Evolutionary conservation across 2,888 invertebrate genomes (phyloP).

Genomic region (Dynastes hyllus): DNA sequence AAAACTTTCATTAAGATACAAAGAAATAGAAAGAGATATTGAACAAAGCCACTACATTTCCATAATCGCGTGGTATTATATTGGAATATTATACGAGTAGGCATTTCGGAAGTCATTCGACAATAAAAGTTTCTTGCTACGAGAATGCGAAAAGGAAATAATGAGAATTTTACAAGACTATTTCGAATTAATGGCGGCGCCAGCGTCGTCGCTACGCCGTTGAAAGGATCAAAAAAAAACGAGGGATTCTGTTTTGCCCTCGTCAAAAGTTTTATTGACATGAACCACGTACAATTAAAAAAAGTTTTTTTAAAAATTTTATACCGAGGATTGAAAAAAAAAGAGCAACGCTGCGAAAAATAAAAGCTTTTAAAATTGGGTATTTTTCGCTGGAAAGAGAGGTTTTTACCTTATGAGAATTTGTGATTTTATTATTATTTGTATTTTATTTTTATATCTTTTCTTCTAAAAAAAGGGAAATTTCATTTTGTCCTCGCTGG

Average conservation of each 20-base stretch:
- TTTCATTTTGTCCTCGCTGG: no score
- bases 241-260: neutral
- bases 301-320: constrained; percentile 40
- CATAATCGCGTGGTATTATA: constrained; percentile 29
- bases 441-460: neutral
- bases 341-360: neutral
- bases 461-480: neutral
- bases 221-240: neutral
- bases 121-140: constrained; percentile 17
- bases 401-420: constrained; percentile 3
- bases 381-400: neutral
- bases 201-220: neutral
- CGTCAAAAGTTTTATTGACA: constrained; percentile 21
- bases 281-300: constrained; percentile 25
- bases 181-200: constrained; percentile 21
- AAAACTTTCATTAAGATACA: constrained; percentile 31
- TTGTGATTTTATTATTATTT: constrained; percentile 11
- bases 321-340: constrained; percentile 21
- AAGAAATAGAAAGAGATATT: constrained; percentile 14
- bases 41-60: constrained; percentile 18
- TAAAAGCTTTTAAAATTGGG: constrained; percentile 10
- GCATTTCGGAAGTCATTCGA: constrained; percentile 8
- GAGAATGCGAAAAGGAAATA: constrained; percentile 32
- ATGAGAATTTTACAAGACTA: constrained; percentile 34
- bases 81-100: constrained; percentile 26